Conservation (phyloP, 2,113 vertebrate species). For the Syngnathoides biaculeatus region DNA sequence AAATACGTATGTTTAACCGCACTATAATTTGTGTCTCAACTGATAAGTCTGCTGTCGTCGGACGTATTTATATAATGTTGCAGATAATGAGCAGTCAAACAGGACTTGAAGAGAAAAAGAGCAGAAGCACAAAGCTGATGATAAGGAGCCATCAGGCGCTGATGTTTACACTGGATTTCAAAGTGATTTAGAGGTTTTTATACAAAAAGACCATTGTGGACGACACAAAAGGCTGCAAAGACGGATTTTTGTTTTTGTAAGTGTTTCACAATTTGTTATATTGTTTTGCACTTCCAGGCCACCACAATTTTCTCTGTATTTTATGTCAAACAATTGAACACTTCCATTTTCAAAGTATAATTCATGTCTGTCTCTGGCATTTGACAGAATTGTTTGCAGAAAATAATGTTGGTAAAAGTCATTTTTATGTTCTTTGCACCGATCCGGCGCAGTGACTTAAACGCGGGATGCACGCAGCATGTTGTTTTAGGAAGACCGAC, state of each 20-base stretch:
- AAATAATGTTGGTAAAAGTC: neutral
- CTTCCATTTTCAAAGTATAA: neutral
- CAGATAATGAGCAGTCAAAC: conserved; percentile 5
- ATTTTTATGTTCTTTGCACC: neutral
- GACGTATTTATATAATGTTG: conserved; percentile 1
- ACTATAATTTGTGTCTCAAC: neutral
- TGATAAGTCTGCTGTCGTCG: neutral
- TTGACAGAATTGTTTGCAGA: too few species aligned
- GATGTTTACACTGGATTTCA: neutral
- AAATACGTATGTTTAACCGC: neutral
- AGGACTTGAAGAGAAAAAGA: conserved; percentile 1
- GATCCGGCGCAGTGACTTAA: neutral
- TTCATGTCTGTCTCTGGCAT: neutral
- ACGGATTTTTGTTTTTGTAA: neutral
- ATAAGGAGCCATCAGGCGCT: neutral
- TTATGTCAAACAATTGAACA: neutral
- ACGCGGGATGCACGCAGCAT: neutral
- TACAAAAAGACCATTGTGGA: neutral
- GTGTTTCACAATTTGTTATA: too few species aligned
- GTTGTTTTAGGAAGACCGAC: neutral
- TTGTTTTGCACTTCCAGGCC: too few species aligned
- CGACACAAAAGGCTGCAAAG: neutral
- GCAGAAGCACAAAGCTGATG: neutral
- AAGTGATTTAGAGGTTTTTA: conserved; percentile 6
- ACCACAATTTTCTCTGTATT: neutral